A percentile compares a stretch with the other conserved stretches of the same genome.
phyloP scores from a whole-genome alignment of 2,888 invertebrate genomes.

The Kuschelorhynchus macadamiae region DNA sequence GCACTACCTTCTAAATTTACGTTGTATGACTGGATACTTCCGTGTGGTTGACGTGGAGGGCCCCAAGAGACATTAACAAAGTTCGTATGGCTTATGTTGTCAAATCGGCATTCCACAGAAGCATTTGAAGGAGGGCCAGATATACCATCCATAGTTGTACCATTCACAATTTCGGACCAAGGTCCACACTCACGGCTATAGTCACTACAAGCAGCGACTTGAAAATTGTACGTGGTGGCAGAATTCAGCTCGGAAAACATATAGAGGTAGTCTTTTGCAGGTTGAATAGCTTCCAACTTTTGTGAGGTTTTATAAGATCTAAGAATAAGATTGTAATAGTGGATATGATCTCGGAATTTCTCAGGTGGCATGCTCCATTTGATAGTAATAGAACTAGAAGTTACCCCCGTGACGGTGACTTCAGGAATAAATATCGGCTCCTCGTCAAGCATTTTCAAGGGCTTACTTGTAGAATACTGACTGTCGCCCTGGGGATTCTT shows the following conservation, averaged over 20 bases:
- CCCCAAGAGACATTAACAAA: constrained; percentile 82
- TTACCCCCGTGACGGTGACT: constrained; percentile 81
- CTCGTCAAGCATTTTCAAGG: constrained; percentile 76
- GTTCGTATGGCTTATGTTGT: constrained; percentile 73
- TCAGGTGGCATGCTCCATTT: constrained; percentile 82
- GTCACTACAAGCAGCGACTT: constrained; percentile 86
- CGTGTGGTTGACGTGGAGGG: constrained; percentile 81
- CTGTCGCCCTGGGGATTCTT: constrained; percentile 77
- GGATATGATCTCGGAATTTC: constrained; percentile 78
- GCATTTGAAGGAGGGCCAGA: constrained; percentile 82
- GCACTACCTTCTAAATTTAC: constrained; percentile 73
- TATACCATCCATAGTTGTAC: constrained; percentile 87
- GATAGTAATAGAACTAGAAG: constrained; percentile 83
- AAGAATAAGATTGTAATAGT: constrained; percentile 81
- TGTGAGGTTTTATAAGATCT: constrained; percentile 71
- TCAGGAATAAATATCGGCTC: constrained; percentile 86
- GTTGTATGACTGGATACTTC: constrained; percentile 84
- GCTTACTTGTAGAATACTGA: constrained; percentile 70
- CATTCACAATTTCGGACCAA: constrained; percentile 84
- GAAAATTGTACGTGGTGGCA: constrained; percentile 85
- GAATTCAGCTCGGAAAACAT: constrained; percentile 85
- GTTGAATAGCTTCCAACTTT: constrained; percentile 75
- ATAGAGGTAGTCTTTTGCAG: constrained; percentile 78
- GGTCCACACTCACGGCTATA: constrained; percentile 82
- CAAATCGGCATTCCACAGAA: constrained; percentile 76